Evolutionary conservation across 2,113 vertebrate genomes (phyloP), one percentile per base, ranked within the genome.

Genomic region (Phylloscopus trochilus): DNA sequence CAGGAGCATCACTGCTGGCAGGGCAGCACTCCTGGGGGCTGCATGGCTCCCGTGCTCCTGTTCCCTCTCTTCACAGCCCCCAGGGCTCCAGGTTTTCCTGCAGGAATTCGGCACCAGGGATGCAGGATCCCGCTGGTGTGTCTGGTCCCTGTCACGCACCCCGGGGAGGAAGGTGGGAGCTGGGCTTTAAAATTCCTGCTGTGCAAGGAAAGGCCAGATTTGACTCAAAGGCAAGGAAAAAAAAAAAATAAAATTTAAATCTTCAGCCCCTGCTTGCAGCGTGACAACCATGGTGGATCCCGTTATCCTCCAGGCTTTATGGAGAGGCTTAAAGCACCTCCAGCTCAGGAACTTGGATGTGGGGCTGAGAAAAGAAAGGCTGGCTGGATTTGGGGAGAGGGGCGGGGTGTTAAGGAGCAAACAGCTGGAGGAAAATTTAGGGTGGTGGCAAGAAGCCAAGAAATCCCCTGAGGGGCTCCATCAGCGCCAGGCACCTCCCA

Each of bases 211-310:
- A 0, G 4, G 49, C 56, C 58, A 82, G 93, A 95, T 95, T 93
- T 95, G 58, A 33, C 62, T 91, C 69, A 72, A 68, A 70, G 66
- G 85, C 53, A 46, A 67, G 33, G 2, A 37, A 58, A 60, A 58
- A n/a, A 62, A 56, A 63, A 47, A 72, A 72, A 52, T 73, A 35
- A 63, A n/a, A 13, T n/a, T 6, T 16, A 82, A 83, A 89, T 91
- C 96, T 93, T 76, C 51, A 93, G 70, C 53, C 70, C 31, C 55
- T 69, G 78, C 82, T 41, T 37, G 77, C 77, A 68, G 73, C 0
- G 0, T 96, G 92, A 96, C 91, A 92, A 79, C 95, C 95, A 76
- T 95, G 93, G 89, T 92, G 94, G 81, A 93, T 94, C 95, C 83
- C 15, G 6, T 96, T 96, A 95, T 93, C 83, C 39, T 33, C 20